phyloP scores from a whole-genome alignment of 2,113 vertebrate genomes.

The Riparia riparia region DNA sequence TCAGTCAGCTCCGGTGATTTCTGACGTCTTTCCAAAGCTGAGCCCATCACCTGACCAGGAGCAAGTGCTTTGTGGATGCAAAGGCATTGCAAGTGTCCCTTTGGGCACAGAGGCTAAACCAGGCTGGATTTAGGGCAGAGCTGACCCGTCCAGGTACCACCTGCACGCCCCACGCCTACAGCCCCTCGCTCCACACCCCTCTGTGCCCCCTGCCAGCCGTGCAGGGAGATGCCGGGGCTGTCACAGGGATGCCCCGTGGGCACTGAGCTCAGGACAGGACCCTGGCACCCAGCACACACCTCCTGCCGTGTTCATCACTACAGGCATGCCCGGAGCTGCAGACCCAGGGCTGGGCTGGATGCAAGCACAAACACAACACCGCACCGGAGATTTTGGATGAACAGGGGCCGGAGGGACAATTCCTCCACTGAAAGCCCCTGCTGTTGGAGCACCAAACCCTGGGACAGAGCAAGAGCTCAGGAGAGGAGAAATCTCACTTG shows the following conservation, averaged over 20 bases:
- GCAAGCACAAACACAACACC: background rate
- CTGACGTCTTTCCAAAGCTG: background rate
- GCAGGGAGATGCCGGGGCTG: background rate
- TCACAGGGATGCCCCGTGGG: background rate
- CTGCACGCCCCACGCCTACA: background rate
- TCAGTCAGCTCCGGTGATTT: accelerated
- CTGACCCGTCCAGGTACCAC: background rate
- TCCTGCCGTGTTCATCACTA: accelerated
- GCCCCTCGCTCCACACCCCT: accelerated
- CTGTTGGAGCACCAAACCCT: background rate
- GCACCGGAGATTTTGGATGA: background rate
- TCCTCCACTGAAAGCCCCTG: background rate
- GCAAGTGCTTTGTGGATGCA: background rate
- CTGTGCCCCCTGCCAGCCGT: background rate
- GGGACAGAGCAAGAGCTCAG: background rate
- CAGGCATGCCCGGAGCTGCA: background rate
- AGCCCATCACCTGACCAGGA: background rate
- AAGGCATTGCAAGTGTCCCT: background rate
- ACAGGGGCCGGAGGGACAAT: background rate
- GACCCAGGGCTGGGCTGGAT: background rate
- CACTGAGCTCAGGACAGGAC: background rate
- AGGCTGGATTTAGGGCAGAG: background rate
- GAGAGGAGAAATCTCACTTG: background rate
- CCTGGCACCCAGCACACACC: background rate
- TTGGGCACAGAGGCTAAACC: background rate